Conservation (phyloP, 2,113 vertebrate genomes). For the Eubucco bourcierii region DNA sequence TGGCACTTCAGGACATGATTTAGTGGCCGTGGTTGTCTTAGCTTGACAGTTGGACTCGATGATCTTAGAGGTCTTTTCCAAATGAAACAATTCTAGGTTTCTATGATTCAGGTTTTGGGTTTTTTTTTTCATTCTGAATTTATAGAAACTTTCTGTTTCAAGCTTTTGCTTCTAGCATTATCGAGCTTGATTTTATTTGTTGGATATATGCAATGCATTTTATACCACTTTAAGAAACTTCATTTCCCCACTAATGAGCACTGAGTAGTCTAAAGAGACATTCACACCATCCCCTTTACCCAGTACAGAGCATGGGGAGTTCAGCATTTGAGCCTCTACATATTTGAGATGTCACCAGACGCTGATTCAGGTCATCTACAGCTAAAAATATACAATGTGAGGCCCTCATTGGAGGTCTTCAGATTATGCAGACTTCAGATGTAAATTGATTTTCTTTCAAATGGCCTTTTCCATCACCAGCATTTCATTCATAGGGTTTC, state of each 20-base stretch:
- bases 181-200: background rate
- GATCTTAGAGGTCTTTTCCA: too few relatives aligned
- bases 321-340: background rate
- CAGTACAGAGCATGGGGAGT: background rate
- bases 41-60: too few relatives aligned
- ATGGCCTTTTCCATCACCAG: background rate
- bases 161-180: background rate
- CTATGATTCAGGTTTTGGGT: background rate
- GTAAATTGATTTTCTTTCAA: slow-evolving; percentile 10
- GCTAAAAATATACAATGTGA: slow-evolving; percentile 12
- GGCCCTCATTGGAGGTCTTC: background rate
- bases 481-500: background rate
- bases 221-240: background rate
- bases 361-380: slow-evolving; percentile 16
- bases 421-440: background rate
- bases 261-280: background rate
- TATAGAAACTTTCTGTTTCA: background rate
- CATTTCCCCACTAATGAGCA: background rate
- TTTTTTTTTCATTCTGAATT: background rate
- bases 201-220: background rate
- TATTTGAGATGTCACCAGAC: background rate
- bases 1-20: too few relatives aligned
- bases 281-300: background rate
- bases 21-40: too few relatives aligned
- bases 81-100: too few relatives aligned